Evolutionary conservation across 2,113 vertebrate species (phyloP).

Genomic region (Melospiza georgiana): DNA sequence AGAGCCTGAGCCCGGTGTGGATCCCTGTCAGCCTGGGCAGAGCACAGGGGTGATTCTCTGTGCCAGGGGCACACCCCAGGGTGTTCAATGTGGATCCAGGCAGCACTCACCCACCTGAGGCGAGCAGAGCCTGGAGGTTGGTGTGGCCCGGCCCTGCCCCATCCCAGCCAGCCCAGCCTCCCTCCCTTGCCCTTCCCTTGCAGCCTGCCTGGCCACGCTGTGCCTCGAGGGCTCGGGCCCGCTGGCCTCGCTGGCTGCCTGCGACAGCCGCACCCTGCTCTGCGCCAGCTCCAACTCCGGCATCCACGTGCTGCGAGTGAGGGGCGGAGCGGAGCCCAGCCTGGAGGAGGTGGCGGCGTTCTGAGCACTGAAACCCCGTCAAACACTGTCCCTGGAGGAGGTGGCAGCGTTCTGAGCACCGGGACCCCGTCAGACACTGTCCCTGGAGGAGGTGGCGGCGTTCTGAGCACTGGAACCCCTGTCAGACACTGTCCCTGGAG

Average conservation of each 20-base stretch:
- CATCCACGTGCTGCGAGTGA: slow-evolving; percentile 78
- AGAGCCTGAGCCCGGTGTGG: not conserved
- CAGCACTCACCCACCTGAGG: not conserved
- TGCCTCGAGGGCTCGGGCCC: slow-evolving; percentile 85
- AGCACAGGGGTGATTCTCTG: fast-evolving
- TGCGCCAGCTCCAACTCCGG: slow-evolving; percentile 88
- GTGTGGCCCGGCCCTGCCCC: fast-evolving
- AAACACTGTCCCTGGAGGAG: not conserved
- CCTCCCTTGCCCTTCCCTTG: not conserved
- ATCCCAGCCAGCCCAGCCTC: fast-evolving
- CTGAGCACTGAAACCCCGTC: not conserved
- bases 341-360: slow-evolving; percentile 71
- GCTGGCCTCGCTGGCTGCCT: slow-evolving; percentile 81
- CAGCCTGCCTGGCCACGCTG: slow-evolving; percentile 86
- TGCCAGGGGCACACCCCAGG: fast-evolving
- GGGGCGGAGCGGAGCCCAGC: not conserved
- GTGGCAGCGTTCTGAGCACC: not conserved
- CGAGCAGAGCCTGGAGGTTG: fast-evolving
- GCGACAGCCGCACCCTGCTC: slow-evolving; percentile 76
- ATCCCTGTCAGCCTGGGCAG: not conserved
- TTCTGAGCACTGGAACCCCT: slow-evolving; percentile 52
- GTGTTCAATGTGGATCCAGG: not conserved
- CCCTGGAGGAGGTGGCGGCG: slow-evolving; percentile 59
- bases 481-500: fast-evolving
- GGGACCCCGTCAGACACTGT: not conserved